Evolutionary conservation across 1,140 invertebrate genomes (phyloP), one percentile per base, ranked within the genome.

Genomic region (Drosophila funebris): DNA sequence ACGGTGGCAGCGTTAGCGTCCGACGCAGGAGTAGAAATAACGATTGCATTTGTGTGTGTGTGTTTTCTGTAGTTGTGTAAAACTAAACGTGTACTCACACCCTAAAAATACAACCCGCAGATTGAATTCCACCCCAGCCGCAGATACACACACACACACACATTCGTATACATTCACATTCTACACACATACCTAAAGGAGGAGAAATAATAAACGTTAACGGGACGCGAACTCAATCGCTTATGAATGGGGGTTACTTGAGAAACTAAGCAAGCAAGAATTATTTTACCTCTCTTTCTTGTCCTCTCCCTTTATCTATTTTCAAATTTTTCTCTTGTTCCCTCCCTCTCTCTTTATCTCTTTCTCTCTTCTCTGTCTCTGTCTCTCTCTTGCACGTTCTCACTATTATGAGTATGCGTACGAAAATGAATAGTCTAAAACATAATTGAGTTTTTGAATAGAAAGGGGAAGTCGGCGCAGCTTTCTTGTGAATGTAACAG

Each of bases 191-290:
- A 48, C 9, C 36, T 3, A 50, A 61, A 53, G 24, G 29, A 77
- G 75, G 76, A 67, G 76, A 78, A 78, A 78, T 57, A 53, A 36
- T 37, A 44, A 69, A 67, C 27, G 52, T 29, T 22, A 57, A 54
- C 50, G n/a, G 37, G 37, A 63, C 37, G 39, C 58, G 37, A 58
- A 52, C 33, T 29, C 11, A 6, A 36, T 39, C 13, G 63, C 44
- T 57, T 72, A 36, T 63, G 41, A 52, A 71, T 84, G 62, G 64
- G 78, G 80, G 81, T 84, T 73, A 85, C 68, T 80, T 80, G 24
- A 73, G 46, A 73, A 81, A 66, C 60, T 61, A 79, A 84, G 68
- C 73, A 70, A 69, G 44, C 14, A 29, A 68, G 70, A 78, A 72
- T 44, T 66, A 54, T 70, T 33, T 39, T 62, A 46, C 11, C 39